A percentile compares a stretch with the other conserved stretches of the same genome.
These are phyloP conservation scores for Clivina fossor DNA, from an alignment of 2,888 invertebrate genomes.

Conservation along the genomic window DNA sequence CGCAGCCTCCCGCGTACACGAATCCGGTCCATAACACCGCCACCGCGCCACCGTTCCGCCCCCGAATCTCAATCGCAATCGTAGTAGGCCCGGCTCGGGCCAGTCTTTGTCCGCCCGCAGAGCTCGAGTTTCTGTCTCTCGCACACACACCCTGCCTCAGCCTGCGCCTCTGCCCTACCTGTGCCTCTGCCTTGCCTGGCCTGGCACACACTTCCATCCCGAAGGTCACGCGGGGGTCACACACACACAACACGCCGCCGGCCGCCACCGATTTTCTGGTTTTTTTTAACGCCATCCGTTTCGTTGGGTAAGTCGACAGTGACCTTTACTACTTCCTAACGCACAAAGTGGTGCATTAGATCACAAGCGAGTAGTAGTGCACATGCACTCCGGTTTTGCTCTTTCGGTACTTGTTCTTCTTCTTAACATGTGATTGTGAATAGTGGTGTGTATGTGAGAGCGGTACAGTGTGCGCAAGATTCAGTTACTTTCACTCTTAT, in stretches of 20 bases:
- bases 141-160: too few species aligned
- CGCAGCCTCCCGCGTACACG: slow-evolving; percentile 36
- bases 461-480: neutral
- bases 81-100: slow-evolving; percentile 29
- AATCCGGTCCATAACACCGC: too few species aligned
- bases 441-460: slow-evolving; percentile 1
- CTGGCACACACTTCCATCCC: slow-evolving; percentile 6
- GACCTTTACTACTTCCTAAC: too few species aligned
- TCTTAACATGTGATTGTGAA: too few species aligned
- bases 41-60: slow-evolving; percentile 30
- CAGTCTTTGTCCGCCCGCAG: slow-evolving; percentile 30
- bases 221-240: slow-evolving; percentile 23
- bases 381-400: too few species aligned
- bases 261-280: neutral
- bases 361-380: too few species aligned
- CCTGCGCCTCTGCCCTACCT: too few species aligned
- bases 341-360: too few species aligned
- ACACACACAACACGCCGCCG: neutral
- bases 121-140: slow-evolving; percentile 8
- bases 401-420: too few species aligned
- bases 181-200: too few species aligned
- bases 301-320: slow-evolving; percentile 4
- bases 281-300: too few species aligned
- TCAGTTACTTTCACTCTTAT: slow-evolving; percentile 21
- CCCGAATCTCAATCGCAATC: too few species aligned